These are phyloP conservation scores for Tamandua tetradactyla DNA, from an alignment of 2,797 vertebrate genomes.

Conservation along the genomic window DNA sequence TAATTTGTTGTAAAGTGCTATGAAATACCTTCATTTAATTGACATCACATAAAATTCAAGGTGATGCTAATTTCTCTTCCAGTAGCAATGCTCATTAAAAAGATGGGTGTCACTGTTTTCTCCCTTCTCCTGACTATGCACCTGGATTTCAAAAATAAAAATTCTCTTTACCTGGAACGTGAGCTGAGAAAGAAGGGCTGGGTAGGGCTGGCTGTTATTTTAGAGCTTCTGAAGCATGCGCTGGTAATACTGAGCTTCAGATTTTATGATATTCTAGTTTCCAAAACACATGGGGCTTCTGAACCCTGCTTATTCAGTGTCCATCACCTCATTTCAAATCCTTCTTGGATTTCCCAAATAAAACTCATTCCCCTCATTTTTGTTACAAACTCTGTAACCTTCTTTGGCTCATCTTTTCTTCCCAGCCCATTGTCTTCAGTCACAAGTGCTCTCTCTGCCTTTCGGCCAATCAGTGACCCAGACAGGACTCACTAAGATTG, in stretches of 20 bases:
- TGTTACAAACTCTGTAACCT: background rate
- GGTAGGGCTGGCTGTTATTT: background rate
- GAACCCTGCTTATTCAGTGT: background rate
- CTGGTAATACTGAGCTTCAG: background rate
- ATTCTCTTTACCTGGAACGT: conserved; percentile 67
- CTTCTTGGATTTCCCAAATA: background rate
- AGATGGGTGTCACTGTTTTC: conserved; percentile 73
- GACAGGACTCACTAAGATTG: background rate
- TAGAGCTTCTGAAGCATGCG: background rate
- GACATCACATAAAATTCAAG: conserved; percentile 77
- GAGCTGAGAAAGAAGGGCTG: conserved; percentile 45
- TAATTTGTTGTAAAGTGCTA: conserved; percentile 80
- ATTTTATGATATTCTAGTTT: background rate
- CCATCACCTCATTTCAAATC: background rate
- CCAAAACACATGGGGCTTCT: background rate
- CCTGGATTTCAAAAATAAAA: conserved; percentile 77
- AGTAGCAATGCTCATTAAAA: conserved; percentile 78
- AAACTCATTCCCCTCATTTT: background rate
- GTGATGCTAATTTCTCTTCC: conserved; percentile 77
- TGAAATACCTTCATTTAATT: conserved; percentile 80
- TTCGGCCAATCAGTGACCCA: background rate
- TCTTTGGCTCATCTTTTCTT: background rate
- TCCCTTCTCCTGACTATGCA: conserved; percentile 70
- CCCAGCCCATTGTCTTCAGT: background rate
- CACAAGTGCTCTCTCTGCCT: background rate